These are phyloP conservation scores for Pipistrellus pygmaeus DNA, from an alignment of 2,797 vertebrate genomes.

Conservation along the genomic window DNA sequence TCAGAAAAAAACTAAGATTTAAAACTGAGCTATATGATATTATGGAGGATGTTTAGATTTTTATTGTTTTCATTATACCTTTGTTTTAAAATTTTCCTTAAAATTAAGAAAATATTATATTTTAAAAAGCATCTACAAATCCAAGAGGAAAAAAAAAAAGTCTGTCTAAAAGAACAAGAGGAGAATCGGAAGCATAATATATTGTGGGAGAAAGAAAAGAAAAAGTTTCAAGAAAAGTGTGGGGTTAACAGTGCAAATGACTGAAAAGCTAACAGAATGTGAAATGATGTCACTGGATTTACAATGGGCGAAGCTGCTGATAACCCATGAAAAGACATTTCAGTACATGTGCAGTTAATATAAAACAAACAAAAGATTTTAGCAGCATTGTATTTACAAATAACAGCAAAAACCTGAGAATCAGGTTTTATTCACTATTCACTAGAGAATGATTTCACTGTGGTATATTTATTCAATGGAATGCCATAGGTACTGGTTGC, in stretches of 20 bases:
- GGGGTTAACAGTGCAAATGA: background rate
- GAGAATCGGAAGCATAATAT: background rate
- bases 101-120: constrained; percentile 11
- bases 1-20: constrained; percentile 27
- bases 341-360: background rate
- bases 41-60: background rate
- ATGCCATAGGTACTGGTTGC: background rate
- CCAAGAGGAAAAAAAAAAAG: background rate
- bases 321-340: constrained; percentile 4
- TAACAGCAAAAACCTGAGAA: constrained; percentile 14
- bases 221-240: background rate
- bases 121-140: constrained; percentile 18
- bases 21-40: background rate
- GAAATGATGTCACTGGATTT: background rate
- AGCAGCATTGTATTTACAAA: background rate
- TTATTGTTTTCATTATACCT: constrained; percentile 45
- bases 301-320: background rate
- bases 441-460: background rate
- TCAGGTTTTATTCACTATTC: background rate
- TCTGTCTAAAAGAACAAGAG: constrained; percentile 32
- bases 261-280: background rate
- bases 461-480: background rate
- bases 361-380: background rate
- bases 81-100: constrained; percentile 20
- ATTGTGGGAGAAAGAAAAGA: background rate